A percentile compares a stretch with the other conserved stretches of the same genome.
Conservation (phyloP, 2,888 invertebrate species). For the Ennomos quercinarius region DNA sequence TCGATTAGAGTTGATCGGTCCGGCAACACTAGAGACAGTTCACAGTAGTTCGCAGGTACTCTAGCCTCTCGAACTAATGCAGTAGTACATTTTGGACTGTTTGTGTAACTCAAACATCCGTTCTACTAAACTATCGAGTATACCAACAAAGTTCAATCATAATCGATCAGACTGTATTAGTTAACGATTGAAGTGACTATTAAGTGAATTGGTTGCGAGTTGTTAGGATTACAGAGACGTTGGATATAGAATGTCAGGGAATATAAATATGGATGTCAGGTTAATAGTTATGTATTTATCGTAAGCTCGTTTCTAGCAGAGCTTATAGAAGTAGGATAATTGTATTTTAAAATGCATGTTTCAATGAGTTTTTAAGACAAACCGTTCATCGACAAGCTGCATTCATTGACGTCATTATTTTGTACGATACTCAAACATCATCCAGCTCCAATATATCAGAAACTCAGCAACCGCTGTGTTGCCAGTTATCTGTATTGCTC, state of each 20-base stretch:
- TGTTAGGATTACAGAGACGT: constrained; percentile 4
- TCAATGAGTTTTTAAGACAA: no score
- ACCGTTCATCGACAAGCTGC: neutral
- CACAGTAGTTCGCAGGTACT: constrained; percentile 50
- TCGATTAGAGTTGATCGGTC: constrained; percentile 42
- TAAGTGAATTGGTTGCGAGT: constrained; percentile 31
- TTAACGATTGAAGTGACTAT: constrained; percentile 32
- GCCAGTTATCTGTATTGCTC: constrained; percentile 48
- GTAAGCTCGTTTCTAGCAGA: no score
- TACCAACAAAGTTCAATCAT: constrained; percentile 40
- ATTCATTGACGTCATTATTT: constrained; percentile 1
- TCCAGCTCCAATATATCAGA: constrained; percentile 28
- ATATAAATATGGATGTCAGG: no score
- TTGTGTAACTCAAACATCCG: constrained; percentile 35
- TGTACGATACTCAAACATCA: constrained; percentile 13
- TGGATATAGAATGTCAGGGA: no score
- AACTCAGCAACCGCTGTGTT: constrained; percentile 32
- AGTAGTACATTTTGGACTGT: constrained; percentile 39
- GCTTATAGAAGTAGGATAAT: no score
- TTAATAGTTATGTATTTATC: no score
- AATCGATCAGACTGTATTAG: constrained; percentile 41
- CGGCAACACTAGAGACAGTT: constrained; percentile 48
- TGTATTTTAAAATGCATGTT: no score
- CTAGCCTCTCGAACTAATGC: constrained; percentile 44
- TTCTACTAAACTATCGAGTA: constrained; percentile 27